Base-by-base conservation (phyloP, 1,140 invertebrate species). In the Drepana arcuata region DNA sequence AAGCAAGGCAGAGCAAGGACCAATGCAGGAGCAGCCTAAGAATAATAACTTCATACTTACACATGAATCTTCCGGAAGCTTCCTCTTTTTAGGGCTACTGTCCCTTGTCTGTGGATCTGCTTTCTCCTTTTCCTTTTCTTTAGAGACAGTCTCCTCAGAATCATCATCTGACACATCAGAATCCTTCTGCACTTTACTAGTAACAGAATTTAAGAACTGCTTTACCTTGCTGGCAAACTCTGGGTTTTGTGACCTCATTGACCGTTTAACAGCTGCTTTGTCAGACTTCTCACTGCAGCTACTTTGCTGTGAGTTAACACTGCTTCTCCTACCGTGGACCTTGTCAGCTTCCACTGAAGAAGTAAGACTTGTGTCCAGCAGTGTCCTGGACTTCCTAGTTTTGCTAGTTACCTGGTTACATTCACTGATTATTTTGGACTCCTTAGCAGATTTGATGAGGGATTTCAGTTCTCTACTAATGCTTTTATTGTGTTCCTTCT, bases 141-240 rank as follows among this genome's bases (percentile, higher is more conserved):
- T 36, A 21, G 18, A 21, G 7, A 58, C 59, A 23, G 42, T 36
- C 14, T 62, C 50, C 23, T 58, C 54, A 5, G 33, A 13, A 15
- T 67, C 62, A 10, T 69, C 69, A 50, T 79, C 72, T 34, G 48
- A 43, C 10, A 45, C 42, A 23, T 72, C 68, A 16, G 48, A 51
- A 14, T 69, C 60, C 43, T 70, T 68, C 26, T 52, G 48, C 41
- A 37, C 29, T 44, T 72, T 83, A 15, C 75, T 60, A 23, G 71
- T 66, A 0, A 83, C 75, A 24, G 75, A 81, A 45, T 84, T 83
- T 1, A 88, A 54, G 49, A 88, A 88, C 31, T 83, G 83, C 30
- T 74, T 84, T 13, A 87, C 85, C 49, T 87, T 88, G 26, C 78
- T 75, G 0, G 83, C 83, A 73, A 88, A 87, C 21, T 88, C 87